Conservation (phyloP, 2,888 invertebrate species). For the Lithophane socia region DNA sequence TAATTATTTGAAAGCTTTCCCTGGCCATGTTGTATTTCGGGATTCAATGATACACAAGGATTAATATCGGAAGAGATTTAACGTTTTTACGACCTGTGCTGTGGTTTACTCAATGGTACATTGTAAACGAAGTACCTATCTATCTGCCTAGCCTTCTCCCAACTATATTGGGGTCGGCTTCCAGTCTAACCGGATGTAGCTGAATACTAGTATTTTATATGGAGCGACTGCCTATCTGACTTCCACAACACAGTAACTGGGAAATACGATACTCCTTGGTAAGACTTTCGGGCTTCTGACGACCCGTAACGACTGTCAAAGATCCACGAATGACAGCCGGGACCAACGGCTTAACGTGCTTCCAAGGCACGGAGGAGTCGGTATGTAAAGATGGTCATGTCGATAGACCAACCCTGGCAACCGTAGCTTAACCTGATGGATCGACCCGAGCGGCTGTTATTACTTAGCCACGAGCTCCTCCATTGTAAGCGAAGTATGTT, state of each 20-base stretch:
- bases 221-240: no score
- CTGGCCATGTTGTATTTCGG: not conserved
- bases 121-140: no score
- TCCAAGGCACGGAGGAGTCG: not conserved
- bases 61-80: not conserved
- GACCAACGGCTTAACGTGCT: not conserved
- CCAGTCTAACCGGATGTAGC: not conserved
- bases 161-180: not conserved
- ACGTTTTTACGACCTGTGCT: not conserved
- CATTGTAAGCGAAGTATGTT: no score
- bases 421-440: no score
- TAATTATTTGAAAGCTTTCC: conserved; percentile 5
- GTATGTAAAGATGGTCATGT: not conserved
- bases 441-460: no score
- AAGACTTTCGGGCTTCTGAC: not conserved
- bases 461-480: no score
- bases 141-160: not conserved
- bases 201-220: not conserved
- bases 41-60: not conserved
- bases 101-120: no score
- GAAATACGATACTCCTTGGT: not conserved
- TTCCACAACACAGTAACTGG: not conserved
- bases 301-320: not conserved
- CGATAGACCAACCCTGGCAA: no score
- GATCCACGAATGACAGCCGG: not conserved